A percentile compares a stretch with the other conserved stretches of the same genome.
These are phyloP conservation scores for Tenrec ecaudatus DNA, from an alignment of 2,113 vertebrate species.

Conservation along the genomic window DNA sequence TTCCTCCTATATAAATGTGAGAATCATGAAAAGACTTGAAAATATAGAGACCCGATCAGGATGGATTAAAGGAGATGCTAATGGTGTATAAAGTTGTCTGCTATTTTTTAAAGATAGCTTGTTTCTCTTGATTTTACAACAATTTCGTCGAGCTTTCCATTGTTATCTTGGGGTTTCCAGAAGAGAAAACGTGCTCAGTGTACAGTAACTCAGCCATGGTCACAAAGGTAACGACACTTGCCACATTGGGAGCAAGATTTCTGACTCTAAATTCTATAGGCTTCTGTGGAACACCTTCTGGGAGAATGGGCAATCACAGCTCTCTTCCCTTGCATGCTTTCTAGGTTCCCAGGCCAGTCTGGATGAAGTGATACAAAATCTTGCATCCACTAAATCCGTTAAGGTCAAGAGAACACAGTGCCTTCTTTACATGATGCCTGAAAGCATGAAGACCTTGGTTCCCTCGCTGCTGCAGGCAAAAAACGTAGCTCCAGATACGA, in stretches of 20 bases:
- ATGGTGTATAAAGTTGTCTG: background rate
- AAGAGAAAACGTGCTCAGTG: background rate
- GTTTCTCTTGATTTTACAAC: background rate
- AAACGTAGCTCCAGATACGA: background rate
- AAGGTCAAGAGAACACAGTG: constrained; percentile 44
- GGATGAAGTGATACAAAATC: constrained; percentile 39
- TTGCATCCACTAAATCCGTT: constrained; percentile 23
- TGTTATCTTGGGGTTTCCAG: background rate
- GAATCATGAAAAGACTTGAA: too few relatives aligned
- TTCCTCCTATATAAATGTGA: too few relatives aligned
- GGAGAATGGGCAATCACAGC: background rate
- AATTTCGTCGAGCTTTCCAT: background rate
- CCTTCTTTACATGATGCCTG: constrained; percentile 39
- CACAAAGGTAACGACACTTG: background rate
- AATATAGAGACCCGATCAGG: too few relatives aligned
- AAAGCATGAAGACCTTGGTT: constrained; percentile 12
- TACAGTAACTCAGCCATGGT: background rate
- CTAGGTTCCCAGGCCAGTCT: constrained; percentile 66
- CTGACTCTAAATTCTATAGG: background rate
- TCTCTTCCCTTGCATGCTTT: background rate
- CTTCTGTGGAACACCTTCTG: background rate
- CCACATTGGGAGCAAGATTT: background rate
- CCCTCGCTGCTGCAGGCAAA: background rate
- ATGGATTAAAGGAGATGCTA: too few relatives aligned
- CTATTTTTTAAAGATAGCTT: background rate